phyloP scores from a whole-genome alignment of 1,140 invertebrate genomes.

The Drosophila miranda region DNA sequence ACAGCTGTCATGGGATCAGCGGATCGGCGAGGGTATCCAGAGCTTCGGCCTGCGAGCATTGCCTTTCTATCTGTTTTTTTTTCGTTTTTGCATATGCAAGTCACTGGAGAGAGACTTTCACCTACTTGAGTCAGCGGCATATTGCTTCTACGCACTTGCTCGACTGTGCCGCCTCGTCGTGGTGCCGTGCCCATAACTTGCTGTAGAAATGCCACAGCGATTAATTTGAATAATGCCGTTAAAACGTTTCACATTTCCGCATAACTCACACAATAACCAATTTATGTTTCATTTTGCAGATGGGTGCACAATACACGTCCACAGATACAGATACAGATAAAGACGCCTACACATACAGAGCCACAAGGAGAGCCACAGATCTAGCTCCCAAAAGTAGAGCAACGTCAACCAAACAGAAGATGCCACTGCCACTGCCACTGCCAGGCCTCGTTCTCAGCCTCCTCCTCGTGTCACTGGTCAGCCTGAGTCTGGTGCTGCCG shows the following conservation, averaged over 20 bases:
- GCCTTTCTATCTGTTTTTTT: neutral
- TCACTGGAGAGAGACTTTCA: slow-evolving; percentile 72
- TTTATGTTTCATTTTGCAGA: slow-evolving; percentile 49
- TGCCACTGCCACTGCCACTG: slow-evolving; percentile 36
- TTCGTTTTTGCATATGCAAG: slow-evolving; percentile 76
- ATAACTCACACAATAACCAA: slow-evolving; percentile 47
- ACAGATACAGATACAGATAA: slow-evolving; percentile 28
- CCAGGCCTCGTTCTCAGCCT: slow-evolving; percentile 39
- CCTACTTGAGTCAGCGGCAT: slow-evolving; percentile 69
- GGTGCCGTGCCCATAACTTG: slow-evolving; percentile 44
- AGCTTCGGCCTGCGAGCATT: too few species aligned
- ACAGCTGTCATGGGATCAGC: too few species aligned
- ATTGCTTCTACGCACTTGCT: slow-evolving; percentile 70
- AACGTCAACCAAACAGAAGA: slow-evolving; percentile 23
- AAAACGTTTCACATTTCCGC: slow-evolving; percentile 59
- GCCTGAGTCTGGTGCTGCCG: slow-evolving; percentile 50
- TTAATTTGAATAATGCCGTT: slow-evolving; percentile 52
- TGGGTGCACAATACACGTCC: slow-evolving; percentile 52
- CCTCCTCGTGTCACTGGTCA: slow-evolving; percentile 47
- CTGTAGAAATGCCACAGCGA: slow-evolving; percentile 45
- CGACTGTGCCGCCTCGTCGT: slow-evolving; percentile 25
- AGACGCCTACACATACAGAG: slow-evolving; percentile 28
- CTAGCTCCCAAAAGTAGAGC: slow-evolving; percentile 19
- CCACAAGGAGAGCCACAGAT: slow-evolving; percentile 31
- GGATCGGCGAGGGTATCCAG: too few species aligned